A percentile compares a stretch with the other conserved stretches of the same genome.
Evolutionary conservation across 1,140 invertebrate genomes (phyloP).

Genomic region (Pemphigus obesinymphae): DNA sequence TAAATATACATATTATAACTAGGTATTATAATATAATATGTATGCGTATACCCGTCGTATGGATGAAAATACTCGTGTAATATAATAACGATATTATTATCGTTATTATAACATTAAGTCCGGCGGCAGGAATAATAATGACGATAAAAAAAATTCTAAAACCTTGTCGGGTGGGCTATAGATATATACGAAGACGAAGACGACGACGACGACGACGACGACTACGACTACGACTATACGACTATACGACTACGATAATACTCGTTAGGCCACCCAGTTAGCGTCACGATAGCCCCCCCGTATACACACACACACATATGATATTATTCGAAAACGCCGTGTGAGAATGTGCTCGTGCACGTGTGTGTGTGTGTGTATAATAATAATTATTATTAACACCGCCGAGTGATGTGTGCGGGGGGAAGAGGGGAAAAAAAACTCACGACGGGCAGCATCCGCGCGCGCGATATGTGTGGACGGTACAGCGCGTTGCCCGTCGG

Average conservation of each 20-base stretch:
- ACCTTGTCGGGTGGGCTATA: slow-evolving; percentile 19
- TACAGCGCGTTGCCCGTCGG: neutral
- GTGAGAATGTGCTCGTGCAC: neutral
- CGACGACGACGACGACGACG: neutral
- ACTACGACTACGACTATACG: neutral
- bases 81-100: too few relatives aligned
- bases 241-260: slow-evolving; percentile 6
- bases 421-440: neutral
- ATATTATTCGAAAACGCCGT: slow-evolving; percentile 9
- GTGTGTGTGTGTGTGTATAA: neutral
- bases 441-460: neutral
- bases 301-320: neutral
- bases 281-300: slow-evolving; percentile 24
- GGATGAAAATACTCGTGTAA: too few relatives aligned
- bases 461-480: neutral
- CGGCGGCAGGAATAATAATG: neutral
- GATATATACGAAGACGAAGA: too few relatives aligned
- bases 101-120: too few relatives aligned
- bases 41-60: too few relatives aligned
- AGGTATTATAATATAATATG: too few relatives aligned
- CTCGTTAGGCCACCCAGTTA: slow-evolving; percentile 41
- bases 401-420: neutral
- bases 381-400: slow-evolving; percentile 10
- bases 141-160: neutral
- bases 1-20: too few relatives aligned